phyloP scores from a whole-genome alignment of 2,888 invertebrate species.

The Pachliopta kotzebuea region DNA sequence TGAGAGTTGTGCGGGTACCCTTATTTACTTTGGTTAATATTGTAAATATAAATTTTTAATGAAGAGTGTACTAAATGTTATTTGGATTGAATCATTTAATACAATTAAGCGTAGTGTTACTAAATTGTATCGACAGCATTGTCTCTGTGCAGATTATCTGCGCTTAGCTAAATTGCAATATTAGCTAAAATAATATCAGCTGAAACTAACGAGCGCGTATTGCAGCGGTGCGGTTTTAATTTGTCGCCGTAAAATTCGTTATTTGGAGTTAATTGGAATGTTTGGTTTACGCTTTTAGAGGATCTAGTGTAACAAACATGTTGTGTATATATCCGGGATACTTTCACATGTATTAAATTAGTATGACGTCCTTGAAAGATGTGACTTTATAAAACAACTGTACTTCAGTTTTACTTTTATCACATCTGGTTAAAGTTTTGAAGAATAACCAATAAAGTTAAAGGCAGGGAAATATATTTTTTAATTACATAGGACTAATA shows the following conservation, averaged over 20 bases:
- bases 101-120: slow-evolving; percentile 6
- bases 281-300: slow-evolving; percentile 25
- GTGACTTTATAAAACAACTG: too few relatives aligned
- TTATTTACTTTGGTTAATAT: too few relatives aligned
- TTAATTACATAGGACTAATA: too few relatives aligned
- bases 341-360: too few relatives aligned
- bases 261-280: slow-evolving; percentile 30
- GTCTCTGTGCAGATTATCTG: slow-evolving; percentile 17
- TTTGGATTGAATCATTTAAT: background rate
- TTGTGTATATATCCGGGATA: too few relatives aligned
- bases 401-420: too few relatives aligned
- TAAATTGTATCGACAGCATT: slow-evolving; percentile 8
- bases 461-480: too few relatives aligned
- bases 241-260: slow-evolving; percentile 29
- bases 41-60: too few relatives aligned
- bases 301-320: background rate
- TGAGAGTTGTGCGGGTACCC: too few relatives aligned
- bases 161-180: slow-evolving; percentile 23
- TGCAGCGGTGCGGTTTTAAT: slow-evolving; percentile 33
- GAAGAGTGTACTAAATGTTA: background rate
- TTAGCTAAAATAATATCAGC: slow-evolving; percentile 20
- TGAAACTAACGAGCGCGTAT: slow-evolving; percentile 24
- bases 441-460: too few relatives aligned
- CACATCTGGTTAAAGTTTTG: too few relatives aligned
- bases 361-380: too few relatives aligned